These are phyloP conservation scores for Aethina tumida DNA, from an alignment of 1,140 invertebrate species.

Conservation along the genomic window DNA sequence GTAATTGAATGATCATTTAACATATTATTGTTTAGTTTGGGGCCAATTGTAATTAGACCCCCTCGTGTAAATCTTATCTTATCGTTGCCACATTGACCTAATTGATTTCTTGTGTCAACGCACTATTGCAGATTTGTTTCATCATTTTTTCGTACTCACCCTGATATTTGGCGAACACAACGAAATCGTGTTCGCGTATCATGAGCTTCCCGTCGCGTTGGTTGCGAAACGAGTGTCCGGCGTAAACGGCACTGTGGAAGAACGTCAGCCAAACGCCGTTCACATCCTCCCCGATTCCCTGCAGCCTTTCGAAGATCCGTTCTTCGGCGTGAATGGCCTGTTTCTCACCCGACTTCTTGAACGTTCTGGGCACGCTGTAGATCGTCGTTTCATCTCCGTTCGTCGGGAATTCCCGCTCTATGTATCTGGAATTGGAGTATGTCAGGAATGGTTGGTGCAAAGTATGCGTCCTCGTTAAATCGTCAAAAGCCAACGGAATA, in stretches of 20 bases:
- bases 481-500: no score
- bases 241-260: constrained; percentile 33
- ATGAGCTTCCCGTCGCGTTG: constrained; percentile 31
- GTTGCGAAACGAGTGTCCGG: constrained; percentile 31
- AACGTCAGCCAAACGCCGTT: constrained; percentile 29
- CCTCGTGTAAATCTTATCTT: no score
- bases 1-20: no score
- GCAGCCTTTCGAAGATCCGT: constrained; percentile 25
- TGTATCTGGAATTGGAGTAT: constrained; percentile 32
- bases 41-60: no score
- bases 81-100: no score
- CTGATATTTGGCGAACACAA: constrained; percentile 30
- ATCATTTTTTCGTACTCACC: constrained; percentile 23
- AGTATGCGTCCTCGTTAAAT: no score
- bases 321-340: constrained; percentile 31
- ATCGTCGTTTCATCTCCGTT: constrained; percentile 10
- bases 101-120: no score
- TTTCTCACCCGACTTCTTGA: constrained; percentile 25
- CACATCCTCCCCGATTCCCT: constrained; percentile 12
- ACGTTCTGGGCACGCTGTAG: constrained; percentile 29
- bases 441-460: no score
- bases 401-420: constrained; percentile 29
- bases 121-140: no score
- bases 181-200: constrained; percentile 35
- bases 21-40: no score